Evolutionary conservation across 2,113 vertebrate genomes (phyloP), one percentile per base, ranked within the genome.

Genomic region (Clarias gariepinus): DNA sequence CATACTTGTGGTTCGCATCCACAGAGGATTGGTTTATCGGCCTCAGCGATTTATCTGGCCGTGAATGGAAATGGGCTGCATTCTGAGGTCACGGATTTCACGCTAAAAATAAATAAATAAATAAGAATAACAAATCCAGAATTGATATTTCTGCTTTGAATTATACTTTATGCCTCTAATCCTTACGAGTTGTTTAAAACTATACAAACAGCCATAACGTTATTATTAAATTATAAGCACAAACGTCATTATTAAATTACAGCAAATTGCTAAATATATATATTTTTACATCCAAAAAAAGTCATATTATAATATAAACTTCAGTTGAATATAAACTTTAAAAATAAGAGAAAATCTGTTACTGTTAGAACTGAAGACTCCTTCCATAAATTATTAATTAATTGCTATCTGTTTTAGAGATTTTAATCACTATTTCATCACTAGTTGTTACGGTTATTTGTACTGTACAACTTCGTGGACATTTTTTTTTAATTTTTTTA

Each of bases 1-100:
- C 92, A 94, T 93, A 94, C 91, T 94, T 93, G 93, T 88, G 93
- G 93, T 94, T 91, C 91, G 89, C 90, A 91, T 93, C 94, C 91
- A 55, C 86, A 82, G 91, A 94, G 93, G 92, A 94, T 94, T 94
- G 93, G 91, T 93, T 94, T 94, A 93, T 93, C 91, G 92, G 92
- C 90, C 91, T 92, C 85, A 91, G 92, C 91, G 93, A 94, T 94
- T 92, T 93, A 92, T 93, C 91, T 93, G 90, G 89, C 91, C 92
- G 90, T 30, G 15, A 0, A 60, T 6, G 18, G 57, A 21, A 28
- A 86, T 68, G 52, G 12, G 53, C 61, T 89, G 90, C 91, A 92
- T 93, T 94, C 87, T 13, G 36, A 74, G 41, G 52, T 52, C 33
- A 23, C 19, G 3, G 21, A 25, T 41, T 73, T 36, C 68, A 36